phyloP scores from a whole-genome alignment of 2,888 invertebrate genomes.

The Tetanocera ferruginea region DNA sequence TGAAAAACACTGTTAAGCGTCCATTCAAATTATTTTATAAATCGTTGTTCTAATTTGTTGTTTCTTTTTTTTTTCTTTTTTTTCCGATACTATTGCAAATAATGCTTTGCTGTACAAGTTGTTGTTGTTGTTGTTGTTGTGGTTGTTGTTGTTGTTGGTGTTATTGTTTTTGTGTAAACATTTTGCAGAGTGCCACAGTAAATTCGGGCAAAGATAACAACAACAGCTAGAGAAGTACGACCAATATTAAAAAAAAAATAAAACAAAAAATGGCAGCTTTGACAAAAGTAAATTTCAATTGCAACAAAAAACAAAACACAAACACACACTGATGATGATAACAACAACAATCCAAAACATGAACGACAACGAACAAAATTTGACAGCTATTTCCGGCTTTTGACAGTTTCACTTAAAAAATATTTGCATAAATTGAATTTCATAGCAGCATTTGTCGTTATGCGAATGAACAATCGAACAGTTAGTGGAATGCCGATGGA shows the following conservation, averaged over 20 bases:
- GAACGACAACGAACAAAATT: background rate
- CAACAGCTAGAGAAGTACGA: background rate
- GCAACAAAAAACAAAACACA: background rate
- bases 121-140: too few species aligned
- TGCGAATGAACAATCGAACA: background rate
- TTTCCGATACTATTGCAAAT: too few species aligned
- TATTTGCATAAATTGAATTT: conserved; percentile 16
- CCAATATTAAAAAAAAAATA: background rate
- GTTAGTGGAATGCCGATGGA: background rate
- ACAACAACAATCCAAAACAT: background rate
- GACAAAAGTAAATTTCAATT: background rate
- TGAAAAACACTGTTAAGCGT: too few species aligned
- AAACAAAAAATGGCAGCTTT: background rate
- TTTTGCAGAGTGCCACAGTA: too few species aligned
- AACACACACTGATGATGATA: background rate
- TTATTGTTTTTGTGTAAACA: too few species aligned
- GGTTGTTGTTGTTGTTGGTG: too few species aligned
- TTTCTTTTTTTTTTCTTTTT: too few species aligned
- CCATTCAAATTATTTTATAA: too few species aligned
- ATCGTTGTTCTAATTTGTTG: too few species aligned
- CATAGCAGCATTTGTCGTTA: background rate
- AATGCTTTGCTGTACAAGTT: too few species aligned
- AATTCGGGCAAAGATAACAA: background rate
- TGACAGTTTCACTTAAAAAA: background rate
- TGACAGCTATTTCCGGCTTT: conserved; percentile 8